Evolutionary conservation across 2,113 vertebrate species (phyloP).

Genomic region (Triplophysa tibetana): DNA sequence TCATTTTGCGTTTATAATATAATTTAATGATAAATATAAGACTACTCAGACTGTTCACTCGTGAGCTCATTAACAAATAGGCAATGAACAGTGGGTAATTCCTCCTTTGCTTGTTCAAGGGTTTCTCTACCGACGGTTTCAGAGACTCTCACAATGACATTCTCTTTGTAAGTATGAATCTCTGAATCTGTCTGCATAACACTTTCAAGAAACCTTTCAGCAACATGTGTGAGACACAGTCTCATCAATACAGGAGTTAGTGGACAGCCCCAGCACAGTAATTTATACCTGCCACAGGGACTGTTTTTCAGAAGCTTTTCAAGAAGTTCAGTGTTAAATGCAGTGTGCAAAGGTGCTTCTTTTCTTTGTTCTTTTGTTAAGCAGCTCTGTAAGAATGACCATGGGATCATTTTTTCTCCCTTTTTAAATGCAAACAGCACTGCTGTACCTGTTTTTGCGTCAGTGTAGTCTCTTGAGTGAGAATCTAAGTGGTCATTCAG

Average conservation of each 20-base stretch:
- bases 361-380: not conserved
- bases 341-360: not conserved
- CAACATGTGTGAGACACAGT: not conserved
- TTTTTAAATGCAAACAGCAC: not conserved
- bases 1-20: not conserved
- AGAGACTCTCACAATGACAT: not conserved
- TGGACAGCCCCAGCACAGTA: not conserved
- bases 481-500: no score
- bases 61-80: not conserved
- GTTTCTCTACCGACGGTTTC: not conserved
- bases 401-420: not conserved
- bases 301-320: not conserved
- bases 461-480: no score
- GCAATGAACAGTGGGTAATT: constrained; percentile 1
- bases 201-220: not conserved
- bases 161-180: not conserved
- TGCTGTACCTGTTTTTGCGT: not conserved
- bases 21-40: not conserved
- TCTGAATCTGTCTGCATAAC: not conserved
- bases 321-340: not conserved
- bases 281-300: not conserved
- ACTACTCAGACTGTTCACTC: not conserved
- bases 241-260: no score
- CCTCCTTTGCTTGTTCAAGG: not conserved
- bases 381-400: not conserved